Evolutionary conservation across 2,113 vertebrate species (phyloP).

Genomic region (Pterocles gutturalis): DNA sequence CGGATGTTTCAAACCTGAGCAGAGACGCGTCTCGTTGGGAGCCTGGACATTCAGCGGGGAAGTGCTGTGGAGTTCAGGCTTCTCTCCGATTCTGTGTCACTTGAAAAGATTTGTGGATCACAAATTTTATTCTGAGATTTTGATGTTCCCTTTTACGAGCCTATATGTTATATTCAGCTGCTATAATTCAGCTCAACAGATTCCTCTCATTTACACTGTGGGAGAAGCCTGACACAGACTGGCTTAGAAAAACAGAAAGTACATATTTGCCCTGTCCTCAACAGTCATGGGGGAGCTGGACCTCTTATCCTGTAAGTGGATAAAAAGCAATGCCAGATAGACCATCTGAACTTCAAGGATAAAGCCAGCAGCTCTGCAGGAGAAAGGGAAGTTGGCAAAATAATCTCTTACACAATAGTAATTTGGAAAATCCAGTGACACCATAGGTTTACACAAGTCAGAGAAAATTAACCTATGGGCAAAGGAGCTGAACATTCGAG

Average conservation of each 20-base stretch:
- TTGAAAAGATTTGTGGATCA: not conserved
- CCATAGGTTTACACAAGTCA: not conserved
- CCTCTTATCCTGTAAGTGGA: not conserved
- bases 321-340: not conserved
- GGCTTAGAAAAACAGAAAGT: not conserved
- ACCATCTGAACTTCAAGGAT: not conserved
- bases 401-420: not conserved
- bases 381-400: conserved; percentile 18
- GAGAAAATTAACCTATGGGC: not conserved
- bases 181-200: not conserved
- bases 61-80: not conserved
- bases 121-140: not conserved
- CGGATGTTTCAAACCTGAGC: not conserved
- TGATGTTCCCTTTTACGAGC: not conserved
- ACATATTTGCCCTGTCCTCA: not conserved
- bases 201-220: not conserved
- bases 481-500: not conserved
- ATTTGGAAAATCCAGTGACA: not conserved
- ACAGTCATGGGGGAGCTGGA: not conserved
- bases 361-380: not conserved
- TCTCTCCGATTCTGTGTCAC: not conserved
- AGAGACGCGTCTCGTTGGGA: not conserved
- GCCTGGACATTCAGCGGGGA: not conserved
- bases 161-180: not conserved
- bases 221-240: not conserved